These are phyloP conservation scores for Rhamphomyia laevipes DNA, from an alignment of 2,888 invertebrate species.

Conservation along the genomic window DNA sequence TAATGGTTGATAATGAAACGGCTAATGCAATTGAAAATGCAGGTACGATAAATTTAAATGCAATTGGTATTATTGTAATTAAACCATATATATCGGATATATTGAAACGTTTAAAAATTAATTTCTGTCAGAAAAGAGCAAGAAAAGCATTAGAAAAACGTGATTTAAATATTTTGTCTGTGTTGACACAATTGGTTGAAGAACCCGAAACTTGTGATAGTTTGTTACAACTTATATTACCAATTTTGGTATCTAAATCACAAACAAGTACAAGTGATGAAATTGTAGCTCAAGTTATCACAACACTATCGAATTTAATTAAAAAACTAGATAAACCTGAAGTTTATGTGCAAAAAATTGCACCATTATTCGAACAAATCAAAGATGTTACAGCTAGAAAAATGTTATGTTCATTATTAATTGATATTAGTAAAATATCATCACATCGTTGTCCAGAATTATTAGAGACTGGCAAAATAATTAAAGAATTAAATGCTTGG, in stretches of 20 bases:
- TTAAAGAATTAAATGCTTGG: conserved; percentile 71
- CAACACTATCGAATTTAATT: conserved; percentile 62
- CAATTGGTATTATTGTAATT: conserved; percentile 55
- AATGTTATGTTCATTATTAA: conserved; percentile 50
- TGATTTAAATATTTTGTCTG: conserved; percentile 61
- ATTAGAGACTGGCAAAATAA: conserved; percentile 42
- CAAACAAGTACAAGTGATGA: conserved; percentile 51
- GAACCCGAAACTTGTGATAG: conserved; percentile 55
- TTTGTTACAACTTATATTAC: conserved; percentile 56
- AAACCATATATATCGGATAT: conserved; percentile 61
- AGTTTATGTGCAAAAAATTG: conserved; percentile 54
- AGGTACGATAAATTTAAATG: conserved; percentile 33
- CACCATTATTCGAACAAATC: conserved; percentile 60
- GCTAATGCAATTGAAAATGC: conserved; percentile 20
- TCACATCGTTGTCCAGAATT: conserved; percentile 16
- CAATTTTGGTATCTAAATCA: conserved; percentile 56
- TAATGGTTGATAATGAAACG: conserved; percentile 45
- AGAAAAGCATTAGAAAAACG: conserved; percentile 50
- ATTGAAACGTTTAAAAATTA: conserved; percentile 54
- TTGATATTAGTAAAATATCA: conserved; percentile 43
- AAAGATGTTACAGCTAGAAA: conserved; percentile 53
- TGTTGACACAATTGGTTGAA: conserved; percentile 62
- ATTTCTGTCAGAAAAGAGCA: conserved; percentile 46
- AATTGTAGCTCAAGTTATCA: conserved; percentile 54
- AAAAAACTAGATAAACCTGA: conserved; percentile 53